Percentiles rank a stretch among this genome's conserved stretches.
Conservation (phyloP, 1,140 invertebrate species). For the Asobara japonica region DNA sequence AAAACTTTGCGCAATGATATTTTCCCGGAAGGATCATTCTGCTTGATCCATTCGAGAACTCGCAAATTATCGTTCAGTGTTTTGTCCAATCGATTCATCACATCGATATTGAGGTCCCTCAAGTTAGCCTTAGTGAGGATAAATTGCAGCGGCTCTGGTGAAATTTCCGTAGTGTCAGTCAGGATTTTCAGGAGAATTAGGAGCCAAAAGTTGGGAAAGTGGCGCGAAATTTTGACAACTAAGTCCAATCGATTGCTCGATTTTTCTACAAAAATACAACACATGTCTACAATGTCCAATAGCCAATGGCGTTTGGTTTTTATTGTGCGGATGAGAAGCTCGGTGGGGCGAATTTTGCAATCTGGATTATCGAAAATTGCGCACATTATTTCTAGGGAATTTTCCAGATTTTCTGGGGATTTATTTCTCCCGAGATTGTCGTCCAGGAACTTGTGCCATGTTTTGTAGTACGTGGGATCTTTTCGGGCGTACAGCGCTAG, state of each 20-base stretch:
- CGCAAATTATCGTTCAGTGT: constrained; percentile 42
- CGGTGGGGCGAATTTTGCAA: constrained; percentile 36
- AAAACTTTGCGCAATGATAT: constrained; percentile 44
- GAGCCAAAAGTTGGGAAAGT: constrained; percentile 48
- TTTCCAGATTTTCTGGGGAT: constrained; percentile 34
- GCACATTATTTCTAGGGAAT: constrained; percentile 45
- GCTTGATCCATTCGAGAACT: constrained; percentile 50
- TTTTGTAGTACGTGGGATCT: constrained; percentile 44
- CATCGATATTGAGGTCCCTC: constrained; percentile 35
- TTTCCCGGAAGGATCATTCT: constrained; percentile 32
- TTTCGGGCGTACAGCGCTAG: constrained; percentile 54
- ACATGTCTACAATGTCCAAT: constrained; percentile 54
- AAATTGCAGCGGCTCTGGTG: constrained; percentile 43
- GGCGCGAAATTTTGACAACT: constrained; percentile 44
- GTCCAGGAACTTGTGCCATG: constrained; percentile 51
- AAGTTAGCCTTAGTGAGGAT: constrained; percentile 45
- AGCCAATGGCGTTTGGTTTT: constrained; percentile 50
- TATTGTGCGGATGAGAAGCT: constrained; percentile 48
- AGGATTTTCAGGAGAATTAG: constrained; percentile 48
- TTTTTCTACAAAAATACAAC: constrained; percentile 46
- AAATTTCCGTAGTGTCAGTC: constrained; percentile 39
- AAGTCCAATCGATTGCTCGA: constrained; percentile 41
- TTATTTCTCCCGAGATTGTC: constrained; percentile 35
- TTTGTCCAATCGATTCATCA: constrained; percentile 39
- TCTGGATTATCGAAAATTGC: constrained; percentile 42